Conservation (phyloP, 2,113 vertebrate species). For the Ammodytes dubius region DNA sequence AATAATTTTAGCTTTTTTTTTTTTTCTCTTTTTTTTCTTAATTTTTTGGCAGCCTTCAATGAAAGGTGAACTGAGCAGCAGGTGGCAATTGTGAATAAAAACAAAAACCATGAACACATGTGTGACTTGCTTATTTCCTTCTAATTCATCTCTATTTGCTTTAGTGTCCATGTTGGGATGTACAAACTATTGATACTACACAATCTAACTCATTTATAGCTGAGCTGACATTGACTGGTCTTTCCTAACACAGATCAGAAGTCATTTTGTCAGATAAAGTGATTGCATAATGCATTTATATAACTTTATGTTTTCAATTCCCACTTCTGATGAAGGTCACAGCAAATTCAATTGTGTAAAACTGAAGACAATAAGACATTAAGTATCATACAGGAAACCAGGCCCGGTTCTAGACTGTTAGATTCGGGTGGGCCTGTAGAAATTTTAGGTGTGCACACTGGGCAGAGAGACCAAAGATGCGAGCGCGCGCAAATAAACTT, state of each 20-base stretch:
- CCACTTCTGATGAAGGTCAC: not conserved
- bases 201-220: not conserved
- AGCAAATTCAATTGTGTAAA: not conserved
- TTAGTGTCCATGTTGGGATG: not conserved
- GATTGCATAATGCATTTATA: not conserved
- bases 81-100: constrained; percentile 72
- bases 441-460: too few relatives aligned
- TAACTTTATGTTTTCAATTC: not conserved
- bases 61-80: constrained; percentile 52
- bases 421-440: too few relatives aligned
- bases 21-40: constrained; percentile 29
- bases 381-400: not conserved
- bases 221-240: not conserved
- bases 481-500: too few relatives aligned
- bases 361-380: not conserved
- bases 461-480: too few relatives aligned
- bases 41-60: constrained; percentile 39
- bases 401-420: too few relatives aligned
- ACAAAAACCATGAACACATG: constrained; percentile 19
- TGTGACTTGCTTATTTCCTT: constrained; percentile 5
- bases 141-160: not conserved
- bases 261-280: not conserved
- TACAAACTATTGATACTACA: not conserved
- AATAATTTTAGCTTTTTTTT: constrained; percentile 42
- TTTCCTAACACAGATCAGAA: not conserved